These are phyloP conservation scores for Hemibagrus guttatus DNA, from an alignment of 2,797 vertebrate species.

Conservation along the genomic window DNA sequence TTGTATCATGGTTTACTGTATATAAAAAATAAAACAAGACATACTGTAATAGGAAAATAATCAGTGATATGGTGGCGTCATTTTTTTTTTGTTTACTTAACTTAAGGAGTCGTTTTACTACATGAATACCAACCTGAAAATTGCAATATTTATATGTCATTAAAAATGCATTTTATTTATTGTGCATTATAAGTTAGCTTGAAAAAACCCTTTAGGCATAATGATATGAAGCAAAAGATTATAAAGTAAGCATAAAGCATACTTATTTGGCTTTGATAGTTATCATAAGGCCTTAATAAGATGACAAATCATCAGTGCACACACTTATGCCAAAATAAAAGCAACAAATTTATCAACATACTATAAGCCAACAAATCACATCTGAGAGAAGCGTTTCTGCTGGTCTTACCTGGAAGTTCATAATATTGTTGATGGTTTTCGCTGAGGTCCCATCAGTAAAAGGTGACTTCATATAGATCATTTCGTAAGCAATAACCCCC, in stretches of 20 bases:
- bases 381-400: not conserved
- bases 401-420: slow-evolving; percentile 87
- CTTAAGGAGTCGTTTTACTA: not conserved
- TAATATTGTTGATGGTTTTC: slow-evolving; percentile 91
- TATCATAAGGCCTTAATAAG: not conserved
- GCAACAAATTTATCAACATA: too few species aligned
- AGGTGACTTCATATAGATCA: slow-evolving; percentile 88
- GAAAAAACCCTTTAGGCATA: not conserved
- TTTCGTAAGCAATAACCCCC: slow-evolving; percentile 92
- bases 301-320: not conserved
- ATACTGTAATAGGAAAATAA: not conserved
- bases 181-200: not conserved
- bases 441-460: slow-evolving; percentile 87
- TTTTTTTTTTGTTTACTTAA: not conserved
- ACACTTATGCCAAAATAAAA: too few species aligned
- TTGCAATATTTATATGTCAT: not conserved
- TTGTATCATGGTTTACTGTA: not conserved
- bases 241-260: too few species aligned
- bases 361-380: too few species aligned
- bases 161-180: not conserved
- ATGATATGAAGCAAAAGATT: not conserved
- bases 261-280: not conserved
- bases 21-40: not conserved
- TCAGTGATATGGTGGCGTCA: not conserved
- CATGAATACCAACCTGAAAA: not conserved